Conservation (phyloP, 2,113 vertebrate species). For the Phylloscopus whistleri region DNA sequence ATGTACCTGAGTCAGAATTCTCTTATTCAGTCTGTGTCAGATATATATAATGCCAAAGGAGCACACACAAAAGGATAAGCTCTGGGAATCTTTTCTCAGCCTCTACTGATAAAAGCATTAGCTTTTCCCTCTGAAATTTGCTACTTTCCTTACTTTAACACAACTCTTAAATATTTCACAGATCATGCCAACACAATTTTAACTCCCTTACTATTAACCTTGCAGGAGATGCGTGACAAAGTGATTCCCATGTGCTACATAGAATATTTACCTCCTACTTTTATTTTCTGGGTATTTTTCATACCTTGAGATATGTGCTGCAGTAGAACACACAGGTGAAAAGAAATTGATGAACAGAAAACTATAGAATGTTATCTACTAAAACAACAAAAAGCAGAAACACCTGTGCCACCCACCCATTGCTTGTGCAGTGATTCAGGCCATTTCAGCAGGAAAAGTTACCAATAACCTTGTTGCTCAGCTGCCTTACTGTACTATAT, state of each 20-base stretch:
- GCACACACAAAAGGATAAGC: not conserved
- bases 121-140: not conserved
- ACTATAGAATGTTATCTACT: not conserved
- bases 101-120: not conserved
- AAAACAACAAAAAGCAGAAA: not conserved
- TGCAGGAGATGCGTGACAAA: not conserved
- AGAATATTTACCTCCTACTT: not conserved
- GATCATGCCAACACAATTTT: not conserved
- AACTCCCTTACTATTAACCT: not conserved
- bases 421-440: not conserved
- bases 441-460: not conserved
- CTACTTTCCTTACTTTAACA: not conserved
- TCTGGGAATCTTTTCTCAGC: not conserved
- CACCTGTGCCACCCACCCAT: not conserved
- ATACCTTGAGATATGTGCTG: not conserved
- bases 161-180: not conserved
- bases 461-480: not conserved
- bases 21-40: not conserved
- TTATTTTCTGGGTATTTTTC: not conserved
- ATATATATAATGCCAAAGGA: not conserved
- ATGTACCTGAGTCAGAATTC: not conserved
- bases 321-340: not conserved
- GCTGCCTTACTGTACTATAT: not conserved
- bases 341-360: not conserved
- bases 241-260: not conserved